Percentiles rank a stretch among this genome's conserved stretches.
Conservation (phyloP, 2,797 vertebrate species). For the Gymnopithys bicolor region DNA sequence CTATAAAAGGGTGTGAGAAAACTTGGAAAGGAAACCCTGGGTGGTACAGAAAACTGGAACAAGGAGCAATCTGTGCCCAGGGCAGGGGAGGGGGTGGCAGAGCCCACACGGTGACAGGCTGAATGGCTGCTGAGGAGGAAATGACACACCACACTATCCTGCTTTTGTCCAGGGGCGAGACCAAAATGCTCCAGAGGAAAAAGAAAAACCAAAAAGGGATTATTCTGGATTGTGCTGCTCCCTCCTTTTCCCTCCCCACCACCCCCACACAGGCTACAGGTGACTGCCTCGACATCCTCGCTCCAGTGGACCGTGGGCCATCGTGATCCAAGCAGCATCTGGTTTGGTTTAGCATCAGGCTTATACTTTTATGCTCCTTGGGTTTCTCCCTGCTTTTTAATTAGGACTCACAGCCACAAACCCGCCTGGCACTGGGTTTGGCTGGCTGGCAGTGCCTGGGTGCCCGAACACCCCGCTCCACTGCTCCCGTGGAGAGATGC, state of each 20-base stretch:
- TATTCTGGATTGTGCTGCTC: not conserved
- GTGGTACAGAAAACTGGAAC: slow-evolving; percentile 42
- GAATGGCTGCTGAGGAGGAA: slow-evolving; percentile 37
- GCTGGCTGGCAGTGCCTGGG: not conserved
- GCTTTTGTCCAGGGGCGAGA: slow-evolving; percentile 9
- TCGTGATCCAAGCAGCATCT: not conserved
- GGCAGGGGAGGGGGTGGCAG: slow-evolving; percentile 26
- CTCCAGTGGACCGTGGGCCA: not conserved
- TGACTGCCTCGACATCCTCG: not conserved
- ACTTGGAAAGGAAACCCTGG: slow-evolving; percentile 64
- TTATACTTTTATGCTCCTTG: not conserved
- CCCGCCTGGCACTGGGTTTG: not conserved
- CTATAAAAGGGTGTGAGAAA: slow-evolving; percentile 52
- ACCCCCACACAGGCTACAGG: not conserved
- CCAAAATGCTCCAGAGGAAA: not conserved
- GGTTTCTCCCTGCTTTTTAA: not conserved
- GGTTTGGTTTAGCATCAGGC: not conserved
- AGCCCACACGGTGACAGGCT: slow-evolving; percentile 14
- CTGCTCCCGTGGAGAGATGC: accelerated
- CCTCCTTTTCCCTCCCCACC: not conserved
- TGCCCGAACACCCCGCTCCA: accelerated
- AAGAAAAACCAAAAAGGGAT: not conserved
- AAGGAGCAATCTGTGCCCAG: slow-evolving; percentile 30
- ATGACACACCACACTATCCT: slow-evolving; percentile 29
- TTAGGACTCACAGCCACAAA: not conserved